Percentiles rank a stretch among this genome's conserved stretches.
Evolutionary conservation across 2,797 vertebrate genomes (phyloP).

Genomic region (Acipenser transmontanus): DNA sequence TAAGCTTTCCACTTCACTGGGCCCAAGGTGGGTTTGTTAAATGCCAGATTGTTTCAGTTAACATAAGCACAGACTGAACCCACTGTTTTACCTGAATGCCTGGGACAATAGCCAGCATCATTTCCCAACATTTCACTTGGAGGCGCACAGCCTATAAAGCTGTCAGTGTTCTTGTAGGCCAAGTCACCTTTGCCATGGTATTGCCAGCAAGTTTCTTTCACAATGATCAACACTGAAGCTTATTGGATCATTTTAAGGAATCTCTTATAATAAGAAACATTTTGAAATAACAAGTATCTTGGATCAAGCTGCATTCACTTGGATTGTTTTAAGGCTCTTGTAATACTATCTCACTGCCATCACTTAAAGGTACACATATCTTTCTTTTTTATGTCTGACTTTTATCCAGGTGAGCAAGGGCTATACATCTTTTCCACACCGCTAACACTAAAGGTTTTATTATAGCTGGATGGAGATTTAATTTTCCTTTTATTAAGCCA

Average conservation of each 20-base stretch:
- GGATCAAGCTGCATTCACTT: background rate
- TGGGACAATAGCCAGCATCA: constrained; percentile 72
- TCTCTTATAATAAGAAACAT: constrained; percentile 28
- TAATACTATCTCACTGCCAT: background rate
- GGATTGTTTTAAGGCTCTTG: background rate
- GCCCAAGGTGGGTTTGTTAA: constrained; percentile 64
- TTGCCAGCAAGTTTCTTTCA: constrained; percentile 53
- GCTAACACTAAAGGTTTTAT: constrained; percentile 4
- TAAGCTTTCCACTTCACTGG: constrained; percentile 60
- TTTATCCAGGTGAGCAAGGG: background rate
- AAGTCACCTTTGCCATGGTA: constrained; percentile 70
- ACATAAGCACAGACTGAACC: constrained; percentile 71
- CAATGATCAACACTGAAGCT: constrained; percentile 36
- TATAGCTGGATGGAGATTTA: background rate
- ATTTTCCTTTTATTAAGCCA: constrained; percentile 3
- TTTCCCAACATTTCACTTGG: constrained; percentile 73
- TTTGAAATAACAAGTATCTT: constrained; percentile 21
- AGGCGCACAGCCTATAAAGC: constrained; percentile 72
- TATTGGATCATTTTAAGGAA: constrained; percentile 25
- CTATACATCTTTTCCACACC: constrained; percentile 4
- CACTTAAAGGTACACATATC: constrained; percentile 8
- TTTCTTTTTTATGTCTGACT: constrained; percentile 13
- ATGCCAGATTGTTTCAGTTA: constrained; percentile 76
- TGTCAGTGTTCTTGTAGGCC: constrained; percentile 77
- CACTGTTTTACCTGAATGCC: constrained; percentile 78